phyloP scores from a whole-genome alignment of 2,888 invertebrate genomes.

The Gisinianus flammeolus region DNA sequence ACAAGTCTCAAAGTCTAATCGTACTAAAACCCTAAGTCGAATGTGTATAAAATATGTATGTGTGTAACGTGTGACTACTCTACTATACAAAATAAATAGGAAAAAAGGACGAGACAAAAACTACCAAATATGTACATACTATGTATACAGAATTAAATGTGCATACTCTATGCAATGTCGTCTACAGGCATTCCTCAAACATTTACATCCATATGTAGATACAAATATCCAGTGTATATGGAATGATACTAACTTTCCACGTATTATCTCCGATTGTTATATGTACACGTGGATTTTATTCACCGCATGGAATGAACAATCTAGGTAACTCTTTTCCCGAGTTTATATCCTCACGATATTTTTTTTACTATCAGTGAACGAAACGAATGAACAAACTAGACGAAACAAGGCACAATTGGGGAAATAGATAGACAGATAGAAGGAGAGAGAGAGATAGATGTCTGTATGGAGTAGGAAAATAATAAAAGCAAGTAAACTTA shows the following conservation, averaged over 20 bases:
- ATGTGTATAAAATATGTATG: not conserved
- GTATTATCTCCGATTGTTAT: not conserved
- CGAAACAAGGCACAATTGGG: not conserved
- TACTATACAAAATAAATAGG: not conserved
- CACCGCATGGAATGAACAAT: not conserved
- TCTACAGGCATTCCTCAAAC: too few species aligned
- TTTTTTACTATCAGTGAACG: not conserved
- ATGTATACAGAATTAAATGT: too few species aligned
- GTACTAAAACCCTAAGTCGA: not conserved
- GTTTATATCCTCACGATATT: not conserved
- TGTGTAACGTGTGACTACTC: not conserved
- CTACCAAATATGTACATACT: not conserved
- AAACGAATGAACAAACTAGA: not conserved
- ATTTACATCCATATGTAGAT: too few species aligned
- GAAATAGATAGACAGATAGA: not conserved
- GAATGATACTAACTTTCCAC: not conserved
- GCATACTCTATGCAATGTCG: too few species aligned
- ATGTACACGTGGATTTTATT: not conserved
- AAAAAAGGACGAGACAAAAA: not conserved
- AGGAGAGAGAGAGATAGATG: not conserved
- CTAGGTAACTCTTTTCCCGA: not conserved
- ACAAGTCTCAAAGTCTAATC: not conserved
- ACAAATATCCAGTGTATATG: not conserved
- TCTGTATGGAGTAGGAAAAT: not conserved
- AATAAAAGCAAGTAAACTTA: conserved; percentile 36